Evolutionary conservation across 2,888 invertebrate species (phyloP).

Genomic region (Hyposoter didymator): DNA sequence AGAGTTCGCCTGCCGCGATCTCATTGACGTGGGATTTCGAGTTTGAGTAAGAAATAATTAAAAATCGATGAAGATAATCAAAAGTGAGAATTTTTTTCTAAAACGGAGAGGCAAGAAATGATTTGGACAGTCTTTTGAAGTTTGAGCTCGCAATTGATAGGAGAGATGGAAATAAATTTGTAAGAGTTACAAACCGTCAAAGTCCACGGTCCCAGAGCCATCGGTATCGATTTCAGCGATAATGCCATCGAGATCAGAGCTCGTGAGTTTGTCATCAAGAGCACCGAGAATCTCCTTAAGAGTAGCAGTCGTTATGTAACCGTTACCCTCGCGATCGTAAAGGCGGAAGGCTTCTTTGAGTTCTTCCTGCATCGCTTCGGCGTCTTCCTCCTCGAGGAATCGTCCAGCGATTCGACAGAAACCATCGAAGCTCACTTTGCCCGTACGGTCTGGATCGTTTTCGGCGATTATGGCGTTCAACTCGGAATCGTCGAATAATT

Average conservation of each 20-base stretch:
- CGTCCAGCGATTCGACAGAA: constrained; percentile 97
- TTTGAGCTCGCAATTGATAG: background rate
- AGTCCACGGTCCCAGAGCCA: constrained; percentile 99
- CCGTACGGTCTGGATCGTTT: constrained; percentile 95
- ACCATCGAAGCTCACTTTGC: constrained; percentile 97
- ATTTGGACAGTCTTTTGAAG: background rate
- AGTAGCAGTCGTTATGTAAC: constrained; percentile 96
- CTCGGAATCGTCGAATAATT: constrained; percentile 96
- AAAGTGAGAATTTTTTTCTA: background rate
- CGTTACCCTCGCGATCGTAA: constrained; percentile 98
- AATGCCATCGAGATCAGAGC: constrained; percentile 97
- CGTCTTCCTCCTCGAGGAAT: constrained; percentile 98
- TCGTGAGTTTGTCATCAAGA: constrained; percentile 96
- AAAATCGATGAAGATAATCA: background rate
- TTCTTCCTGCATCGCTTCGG: constrained; percentile 98
- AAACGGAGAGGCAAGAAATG: background rate
- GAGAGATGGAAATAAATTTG: background rate
- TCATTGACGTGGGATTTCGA: background rate
- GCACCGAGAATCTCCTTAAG: constrained; percentile 97
- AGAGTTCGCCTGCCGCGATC: too few relatives aligned
- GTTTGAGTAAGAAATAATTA: background rate
- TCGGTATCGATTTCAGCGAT: constrained; percentile 99
- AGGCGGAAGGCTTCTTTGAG: constrained; percentile 98
- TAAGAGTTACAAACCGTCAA: constrained; percentile 90
- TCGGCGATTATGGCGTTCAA: constrained; percentile 95